These are phyloP conservation scores for Berghia stephanieae DNA, from an alignment of 1,140 invertebrate genomes.

Conservation along the genomic window DNA sequence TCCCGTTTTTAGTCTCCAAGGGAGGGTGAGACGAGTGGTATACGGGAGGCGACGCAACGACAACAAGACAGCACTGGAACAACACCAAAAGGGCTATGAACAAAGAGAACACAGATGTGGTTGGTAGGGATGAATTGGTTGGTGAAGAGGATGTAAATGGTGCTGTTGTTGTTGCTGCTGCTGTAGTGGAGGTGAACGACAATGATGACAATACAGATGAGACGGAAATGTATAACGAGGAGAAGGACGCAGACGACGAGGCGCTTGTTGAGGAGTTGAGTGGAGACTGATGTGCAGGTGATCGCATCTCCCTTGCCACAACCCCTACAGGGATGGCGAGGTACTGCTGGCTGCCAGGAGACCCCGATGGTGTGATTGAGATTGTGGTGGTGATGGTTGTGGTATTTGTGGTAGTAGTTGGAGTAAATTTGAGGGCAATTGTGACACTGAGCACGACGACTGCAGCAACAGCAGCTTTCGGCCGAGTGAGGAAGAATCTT, in stretches of 20 bases:
- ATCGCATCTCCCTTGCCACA: slow-evolving; percentile 19
- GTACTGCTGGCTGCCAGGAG: neutral
- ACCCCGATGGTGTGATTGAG: no score
- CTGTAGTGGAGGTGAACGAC: neutral
- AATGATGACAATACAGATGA: slow-evolving; percentile 2
- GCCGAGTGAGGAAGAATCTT: no score
- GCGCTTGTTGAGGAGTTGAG: slow-evolving; percentile 7
- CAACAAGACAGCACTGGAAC: neutral
- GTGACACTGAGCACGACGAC: no score
- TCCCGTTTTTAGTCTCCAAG: neutral
- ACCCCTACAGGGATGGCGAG: neutral
- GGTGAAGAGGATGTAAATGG: no score
- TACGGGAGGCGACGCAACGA: neutral
- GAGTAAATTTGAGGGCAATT: no score
- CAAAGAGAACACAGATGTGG: neutral
- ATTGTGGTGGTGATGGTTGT: no score
- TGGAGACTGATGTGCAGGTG: neutral
- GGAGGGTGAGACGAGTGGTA: neutral
- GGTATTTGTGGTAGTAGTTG: no score
- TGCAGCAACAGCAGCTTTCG: no score
- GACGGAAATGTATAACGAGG: neutral
- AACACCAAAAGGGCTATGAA: neutral
- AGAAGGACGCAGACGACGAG: neutral
- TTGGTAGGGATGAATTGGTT: neutral
- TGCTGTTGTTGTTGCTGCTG: neutral